These are phyloP conservation scores for Frankliniella intonsa DNA, from an alignment of 2,888 invertebrate genomes.

Conservation along the genomic window DNA sequence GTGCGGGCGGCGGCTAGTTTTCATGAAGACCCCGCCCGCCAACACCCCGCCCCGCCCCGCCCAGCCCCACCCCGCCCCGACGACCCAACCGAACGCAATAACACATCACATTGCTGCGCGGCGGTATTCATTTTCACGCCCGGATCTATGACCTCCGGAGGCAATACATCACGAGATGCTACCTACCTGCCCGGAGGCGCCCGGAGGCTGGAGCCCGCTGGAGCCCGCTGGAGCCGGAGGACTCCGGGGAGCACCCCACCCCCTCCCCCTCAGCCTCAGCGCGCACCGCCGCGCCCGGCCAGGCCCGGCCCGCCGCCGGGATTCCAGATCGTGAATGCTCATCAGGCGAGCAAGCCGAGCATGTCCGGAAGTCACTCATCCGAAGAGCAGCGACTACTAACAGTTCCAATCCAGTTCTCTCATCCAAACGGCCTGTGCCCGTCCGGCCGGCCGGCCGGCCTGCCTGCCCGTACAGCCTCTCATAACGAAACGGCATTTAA, in stretches of 20 bases:
- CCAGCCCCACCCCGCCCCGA: no score
- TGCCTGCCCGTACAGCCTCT: no score
- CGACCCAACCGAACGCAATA: no score
- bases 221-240: neutral
- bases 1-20: no score
- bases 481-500: no score
- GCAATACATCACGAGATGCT: conserved; percentile 14
- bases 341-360: conserved; percentile 14
- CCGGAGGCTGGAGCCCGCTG: neutral
- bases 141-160: conserved; percentile 12
- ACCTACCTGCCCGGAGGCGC: neutral
- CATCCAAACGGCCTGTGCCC: no score
- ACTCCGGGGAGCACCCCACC: neutral
- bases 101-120: neutral
- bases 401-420: no score
- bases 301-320: neutral
- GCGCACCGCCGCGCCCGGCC: neutral
- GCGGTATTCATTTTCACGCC: neutral
- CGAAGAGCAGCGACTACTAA: neutral
- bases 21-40: neutral
- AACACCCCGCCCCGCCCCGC: neutral
- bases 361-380: conserved; percentile 6
- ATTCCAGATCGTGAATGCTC: conserved; percentile 16
- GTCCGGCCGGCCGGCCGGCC: no score
- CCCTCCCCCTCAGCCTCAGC: neutral